phyloP scores from a whole-genome alignment of 1,140 invertebrate species.

The Condylostylus longicornis region DNA sequence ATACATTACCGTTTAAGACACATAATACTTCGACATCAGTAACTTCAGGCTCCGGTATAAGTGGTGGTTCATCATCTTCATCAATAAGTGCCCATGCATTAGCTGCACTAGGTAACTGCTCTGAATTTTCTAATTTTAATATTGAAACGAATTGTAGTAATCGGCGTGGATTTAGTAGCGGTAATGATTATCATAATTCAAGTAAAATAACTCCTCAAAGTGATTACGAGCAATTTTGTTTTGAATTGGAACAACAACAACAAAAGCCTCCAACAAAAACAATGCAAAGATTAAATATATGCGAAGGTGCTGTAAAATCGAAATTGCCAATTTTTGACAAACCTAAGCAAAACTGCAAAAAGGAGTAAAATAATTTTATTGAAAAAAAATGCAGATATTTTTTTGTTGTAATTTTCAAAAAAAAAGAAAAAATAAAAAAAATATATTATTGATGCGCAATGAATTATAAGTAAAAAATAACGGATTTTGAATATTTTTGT shows the following conservation, averaged over 20 bases:
- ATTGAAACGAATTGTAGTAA: too few relatives aligned
- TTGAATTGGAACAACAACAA: slow-evolving; percentile 24
- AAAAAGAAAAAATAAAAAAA: too few relatives aligned
- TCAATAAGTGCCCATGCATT: slow-evolving; percentile 12
- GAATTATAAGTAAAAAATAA: too few relatives aligned
- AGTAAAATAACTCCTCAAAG: slow-evolving; percentile 7
- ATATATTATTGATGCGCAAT: too few relatives aligned
- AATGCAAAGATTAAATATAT: slow-evolving; percentile 51
- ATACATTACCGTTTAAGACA: slow-evolving; percentile 16
- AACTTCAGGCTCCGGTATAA: slow-evolving; percentile 12
- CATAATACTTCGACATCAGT: slow-evolving; percentile 20
- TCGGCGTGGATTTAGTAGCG: not conserved
- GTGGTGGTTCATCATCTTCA: slow-evolving; percentile 11
- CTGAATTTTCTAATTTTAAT: too few relatives aligned
- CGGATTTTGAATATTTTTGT: too few relatives aligned
- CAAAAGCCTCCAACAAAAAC: slow-evolving; percentile 32
- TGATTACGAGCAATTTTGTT: slow-evolving; percentile 25
- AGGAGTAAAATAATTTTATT: too few relatives aligned
- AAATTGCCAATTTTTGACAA: slow-evolving; percentile 76
- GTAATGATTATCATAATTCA: not conserved
- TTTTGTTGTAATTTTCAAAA: too few relatives aligned
- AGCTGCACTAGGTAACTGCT: slow-evolving; percentile 18
- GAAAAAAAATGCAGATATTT: too few relatives aligned
- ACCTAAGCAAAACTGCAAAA: slow-evolving; percentile 44
- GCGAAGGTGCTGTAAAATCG: slow-evolving; percentile 67